Conservation (phyloP, 2,797 vertebrate genomes). For the Bufotes viridis region DNA sequence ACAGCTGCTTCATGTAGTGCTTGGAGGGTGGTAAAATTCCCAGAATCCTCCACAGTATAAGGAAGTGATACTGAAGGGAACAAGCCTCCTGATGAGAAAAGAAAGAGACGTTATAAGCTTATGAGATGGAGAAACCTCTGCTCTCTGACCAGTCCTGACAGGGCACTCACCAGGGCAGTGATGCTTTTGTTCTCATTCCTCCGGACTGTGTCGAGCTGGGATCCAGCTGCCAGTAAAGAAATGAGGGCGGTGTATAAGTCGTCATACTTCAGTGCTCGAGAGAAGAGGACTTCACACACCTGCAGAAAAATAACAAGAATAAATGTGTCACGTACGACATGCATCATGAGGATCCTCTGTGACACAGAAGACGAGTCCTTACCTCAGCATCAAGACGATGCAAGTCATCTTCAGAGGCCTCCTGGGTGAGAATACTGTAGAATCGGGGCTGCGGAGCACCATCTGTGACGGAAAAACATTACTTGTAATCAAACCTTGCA, state of each 20-base stretch:
- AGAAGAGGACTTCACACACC: slow-evolving; percentile 93
- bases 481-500: not conserved
- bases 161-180: slow-evolving; percentile 85
- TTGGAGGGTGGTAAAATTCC: slow-evolving; percentile 94
- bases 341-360: too few relatives aligned
- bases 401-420: slow-evolving; percentile 93
- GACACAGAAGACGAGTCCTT: not conserved
- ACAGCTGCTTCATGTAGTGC: slow-evolving; percentile 90
- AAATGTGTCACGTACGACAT: not conserved
- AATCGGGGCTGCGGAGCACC: slow-evolving; percentile 89
- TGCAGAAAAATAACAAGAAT: slow-evolving; percentile 64
- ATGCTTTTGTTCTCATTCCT: slow-evolving; percentile 90
- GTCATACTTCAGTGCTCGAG: slow-evolving; percentile 86
- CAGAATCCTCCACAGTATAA: slow-evolving; percentile 94
- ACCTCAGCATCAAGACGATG: slow-evolving; percentile 90
- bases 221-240: slow-evolving; percentile 89
- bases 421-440: slow-evolving; percentile 94
- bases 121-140: not conserved
- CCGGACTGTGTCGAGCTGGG: slow-evolving; percentile 90
- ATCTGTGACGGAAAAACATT: slow-evolving; percentile 74
- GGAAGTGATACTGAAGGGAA: slow-evolving; percentile 95
- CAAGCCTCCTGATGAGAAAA: slow-evolving; percentile 87
- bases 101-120: not conserved
- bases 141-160: not conserved
- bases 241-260: slow-evolving; percentile 88